These are phyloP conservation scores for Cydia amplana DNA, from an alignment of 1,140 invertebrate species.

Conservation along the genomic window DNA sequence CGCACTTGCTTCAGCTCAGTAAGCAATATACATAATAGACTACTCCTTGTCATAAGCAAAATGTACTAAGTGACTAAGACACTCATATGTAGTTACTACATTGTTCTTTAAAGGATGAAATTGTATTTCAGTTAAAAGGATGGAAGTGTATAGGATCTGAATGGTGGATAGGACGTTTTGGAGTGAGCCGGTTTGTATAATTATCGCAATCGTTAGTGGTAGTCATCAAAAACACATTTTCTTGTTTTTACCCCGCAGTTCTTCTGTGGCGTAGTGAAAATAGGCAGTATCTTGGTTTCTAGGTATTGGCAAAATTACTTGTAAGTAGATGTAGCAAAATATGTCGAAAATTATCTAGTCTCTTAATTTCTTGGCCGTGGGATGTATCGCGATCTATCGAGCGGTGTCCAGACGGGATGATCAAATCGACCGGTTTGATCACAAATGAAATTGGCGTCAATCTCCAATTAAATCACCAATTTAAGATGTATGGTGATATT, in stretches of 20 bases:
- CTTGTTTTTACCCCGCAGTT: constrained; percentile 36
- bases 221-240: constrained; percentile 42
- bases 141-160: not conserved
- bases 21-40: not conserved
- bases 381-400: no score
- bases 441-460: no score
- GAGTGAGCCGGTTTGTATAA: not conserved
- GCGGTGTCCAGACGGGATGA: no score
- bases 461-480: no score
- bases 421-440: no score
- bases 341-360: no score
- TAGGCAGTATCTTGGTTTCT: not conserved
- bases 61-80: not conserved
- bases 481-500: no score
- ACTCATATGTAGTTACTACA: not conserved
- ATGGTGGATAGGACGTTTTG: not conserved
- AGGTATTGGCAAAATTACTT: no score
- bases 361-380: no score
- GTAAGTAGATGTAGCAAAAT: no score
- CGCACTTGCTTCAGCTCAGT: not conserved
- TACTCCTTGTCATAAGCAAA: not conserved
- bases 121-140: not conserved
- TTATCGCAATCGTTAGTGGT: constrained; percentile 37
- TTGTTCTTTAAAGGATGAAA: not conserved
- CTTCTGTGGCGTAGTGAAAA: not conserved